Conservation (phyloP, 2,113 vertebrate genomes). For the Danio rerio region DNA sequence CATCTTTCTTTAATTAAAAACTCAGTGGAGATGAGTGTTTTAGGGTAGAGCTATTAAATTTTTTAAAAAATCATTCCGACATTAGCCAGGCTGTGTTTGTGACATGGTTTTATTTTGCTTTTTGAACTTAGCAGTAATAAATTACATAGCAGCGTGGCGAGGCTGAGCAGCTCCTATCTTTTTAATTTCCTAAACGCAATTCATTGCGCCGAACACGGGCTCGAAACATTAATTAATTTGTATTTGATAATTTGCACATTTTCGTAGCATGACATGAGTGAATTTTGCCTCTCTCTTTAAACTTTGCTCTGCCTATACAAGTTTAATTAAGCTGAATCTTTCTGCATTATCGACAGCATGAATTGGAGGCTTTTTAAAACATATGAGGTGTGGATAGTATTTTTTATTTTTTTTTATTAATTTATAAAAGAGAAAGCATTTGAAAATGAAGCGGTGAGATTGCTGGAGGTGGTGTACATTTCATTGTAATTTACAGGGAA, state of each 20-base stretch:
- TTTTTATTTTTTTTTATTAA: not conserved
- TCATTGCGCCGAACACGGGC: conserved; percentile 69
- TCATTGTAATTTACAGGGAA: conserved; percentile 71
- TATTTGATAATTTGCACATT: conserved; percentile 80
- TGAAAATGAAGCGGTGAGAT: conserved; percentile 60
- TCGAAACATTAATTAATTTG: conserved; percentile 80
- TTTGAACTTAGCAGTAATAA: conserved; percentile 70
- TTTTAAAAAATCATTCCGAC: conserved; percentile 62
- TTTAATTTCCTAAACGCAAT: conserved; percentile 78
- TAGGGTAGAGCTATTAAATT: conserved; percentile 60
- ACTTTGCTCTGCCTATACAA: conserved; percentile 74
- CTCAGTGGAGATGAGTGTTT: conserved; percentile 57
- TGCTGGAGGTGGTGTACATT: conserved; percentile 73
- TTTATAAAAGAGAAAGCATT: conserved; percentile 62
- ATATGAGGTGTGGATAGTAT: conserved; percentile 36
- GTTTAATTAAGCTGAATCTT: conserved; percentile 78
- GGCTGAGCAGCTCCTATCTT: conserved; percentile 69
- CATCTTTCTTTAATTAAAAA: conserved; percentile 50
- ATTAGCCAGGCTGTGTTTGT: conserved; percentile 66
- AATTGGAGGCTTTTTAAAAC: conserved; percentile 63
- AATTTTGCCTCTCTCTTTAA: conserved; percentile 66
- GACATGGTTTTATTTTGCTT: conserved; percentile 59
- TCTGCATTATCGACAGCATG: conserved; percentile 66
- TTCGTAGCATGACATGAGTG: conserved; percentile 70
- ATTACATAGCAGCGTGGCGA: conserved; percentile 59